Base-by-base conservation (phyloP, 2,797 vertebrate species). In the Halcyon chelicuti region DNA sequence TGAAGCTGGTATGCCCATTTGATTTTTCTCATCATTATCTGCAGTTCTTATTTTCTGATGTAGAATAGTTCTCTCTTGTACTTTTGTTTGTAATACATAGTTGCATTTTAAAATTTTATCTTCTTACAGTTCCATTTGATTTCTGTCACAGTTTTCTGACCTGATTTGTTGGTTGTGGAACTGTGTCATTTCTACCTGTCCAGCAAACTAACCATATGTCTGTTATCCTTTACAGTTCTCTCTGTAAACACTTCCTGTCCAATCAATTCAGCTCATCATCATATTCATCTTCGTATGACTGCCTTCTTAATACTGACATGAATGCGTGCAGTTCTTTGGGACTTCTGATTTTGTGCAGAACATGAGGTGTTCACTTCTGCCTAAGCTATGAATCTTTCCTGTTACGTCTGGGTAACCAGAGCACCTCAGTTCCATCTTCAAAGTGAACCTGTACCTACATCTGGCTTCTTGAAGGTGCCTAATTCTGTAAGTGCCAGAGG, bases 1-100 rank as follows among this genome's bases (percentile, higher is more conserved):
- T 42, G 37, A 35, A 72, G 29, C 40, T 75, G 39, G 2, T 72
- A 29, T 0, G 2, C 19, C 7, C 0, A 0, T 61, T 83, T 67
- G 12, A 31, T 74, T 90, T 88, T 95, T 74, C 61, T 90, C 4
- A 1, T 88, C 7, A 10, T 77, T 83, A 55, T 31, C 61, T 71
- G 39, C 39, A 76, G 47, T 85, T 84, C 9, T 55, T 93, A 29
- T 40, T 62, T 90, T 90, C 61, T 80, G 65, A n/a, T 29, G 5
- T 71, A 7, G 1, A 42, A 26, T 29, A 49, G 21, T 67, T 83
- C 40, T 77, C 12, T 11, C 42, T 70, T 88, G 35, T 68, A 37
- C 3, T 58, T 80, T 75, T 75, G 46, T 40, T 14, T 37, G 9
- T 85, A 62, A 37, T 54, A 22, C 2, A 29, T 54, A 31, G 20